These are phyloP conservation scores for Bathynomus jamesi DNA, from an alignment of 1,140 invertebrate species.

Conservation along the genomic window DNA sequence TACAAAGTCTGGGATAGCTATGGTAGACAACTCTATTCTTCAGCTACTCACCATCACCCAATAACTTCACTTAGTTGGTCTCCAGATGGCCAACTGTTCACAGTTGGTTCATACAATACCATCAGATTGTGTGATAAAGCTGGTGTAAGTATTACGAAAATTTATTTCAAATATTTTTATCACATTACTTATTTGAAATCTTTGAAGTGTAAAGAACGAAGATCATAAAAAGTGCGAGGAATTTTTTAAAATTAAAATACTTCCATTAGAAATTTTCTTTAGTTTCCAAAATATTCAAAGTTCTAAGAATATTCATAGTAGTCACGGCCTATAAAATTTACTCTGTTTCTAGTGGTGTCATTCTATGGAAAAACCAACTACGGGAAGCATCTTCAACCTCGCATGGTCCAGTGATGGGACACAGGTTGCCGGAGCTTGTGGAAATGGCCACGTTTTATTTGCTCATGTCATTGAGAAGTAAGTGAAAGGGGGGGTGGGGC, in stretches of 20 bases:
- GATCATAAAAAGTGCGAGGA: too few relatives aligned
- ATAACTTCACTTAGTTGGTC: slow-evolving; percentile 86
- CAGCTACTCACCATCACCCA: slow-evolving; percentile 74
- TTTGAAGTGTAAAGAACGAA: too few relatives aligned
- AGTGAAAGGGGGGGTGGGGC: too few relatives aligned
- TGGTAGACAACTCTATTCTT: slow-evolving; percentile 76
- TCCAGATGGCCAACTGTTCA: slow-evolving; percentile 80
- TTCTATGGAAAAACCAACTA: slow-evolving; percentile 73
- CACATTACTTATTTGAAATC: too few relatives aligned
- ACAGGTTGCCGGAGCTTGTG: slow-evolving; percentile 85
- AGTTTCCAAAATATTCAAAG: too few relatives aligned
- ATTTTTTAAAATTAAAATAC: too few relatives aligned
- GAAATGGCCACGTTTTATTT: slow-evolving; percentile 80
- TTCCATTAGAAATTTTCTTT: too few relatives aligned
- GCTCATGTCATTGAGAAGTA: slow-evolving; percentile 85
- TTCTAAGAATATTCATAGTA: too few relatives aligned
- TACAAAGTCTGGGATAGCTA: slow-evolving; percentile 93
- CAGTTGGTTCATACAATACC: slow-evolving; percentile 87
- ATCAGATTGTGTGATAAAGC: slow-evolving; percentile 86
- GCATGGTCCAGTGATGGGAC: slow-evolving; percentile 92
- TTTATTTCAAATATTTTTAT: too few relatives aligned
- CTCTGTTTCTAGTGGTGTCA: slow-evolving; percentile 96
- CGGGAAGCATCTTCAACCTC: slow-evolving; percentile 77
- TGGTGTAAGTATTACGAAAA: too few relatives aligned
- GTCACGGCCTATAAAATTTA: too few relatives aligned